Evolutionary conservation across 2,888 invertebrate genomes (phyloP), one percentile per base, ranked within the genome.

Genomic region (Chydorus sphaericus): DNA sequence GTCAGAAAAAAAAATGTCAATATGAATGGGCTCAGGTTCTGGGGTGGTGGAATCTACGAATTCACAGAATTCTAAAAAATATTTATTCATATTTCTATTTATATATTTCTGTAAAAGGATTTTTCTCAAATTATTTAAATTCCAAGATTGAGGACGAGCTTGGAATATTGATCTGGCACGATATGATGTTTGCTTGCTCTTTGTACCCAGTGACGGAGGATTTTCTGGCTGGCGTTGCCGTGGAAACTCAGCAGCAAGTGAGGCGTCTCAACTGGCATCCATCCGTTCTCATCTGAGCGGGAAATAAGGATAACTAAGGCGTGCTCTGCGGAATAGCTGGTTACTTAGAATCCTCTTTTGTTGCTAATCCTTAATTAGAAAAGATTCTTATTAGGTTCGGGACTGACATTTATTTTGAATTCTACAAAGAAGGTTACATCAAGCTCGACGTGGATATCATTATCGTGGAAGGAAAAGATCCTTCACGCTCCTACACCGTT

Each of bases 401-500:
- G 1, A 82, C 83, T 0, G 62, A 65, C 0, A 54, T 62, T 0
- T 65, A 77, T n/a, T 76, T 74, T 60, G 63, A 71, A 0, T 69
- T 72, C 54, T 88, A 83, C 65, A 79, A 80, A 64, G 64, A 69
- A 0, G 92, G 94, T 66, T 96, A 92, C 65, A 70, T 86, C 1
- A 79, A 79, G 64, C 74, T 98, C 0, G 97, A 96, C 66, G 81
- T 86, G 0, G 75, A 82, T 39, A 82, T 83, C 0, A 79, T 94
- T 3, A 77, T 82, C 36, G 78, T 86, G 0, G 68, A 75, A 26
- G 68, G 70, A 11, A 66, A 80, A 33, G 86, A 87, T 64, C 70
- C 75, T 0, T 74, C 74, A 0, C 72, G 86, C 59, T 74, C 80
- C 0, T 92, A 81, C 66, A 66, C 94, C 4, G 77, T 83, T 1